phyloP scores from a whole-genome alignment of 2,113 vertebrate genomes.

The Vulpes ferrilata region DNA sequence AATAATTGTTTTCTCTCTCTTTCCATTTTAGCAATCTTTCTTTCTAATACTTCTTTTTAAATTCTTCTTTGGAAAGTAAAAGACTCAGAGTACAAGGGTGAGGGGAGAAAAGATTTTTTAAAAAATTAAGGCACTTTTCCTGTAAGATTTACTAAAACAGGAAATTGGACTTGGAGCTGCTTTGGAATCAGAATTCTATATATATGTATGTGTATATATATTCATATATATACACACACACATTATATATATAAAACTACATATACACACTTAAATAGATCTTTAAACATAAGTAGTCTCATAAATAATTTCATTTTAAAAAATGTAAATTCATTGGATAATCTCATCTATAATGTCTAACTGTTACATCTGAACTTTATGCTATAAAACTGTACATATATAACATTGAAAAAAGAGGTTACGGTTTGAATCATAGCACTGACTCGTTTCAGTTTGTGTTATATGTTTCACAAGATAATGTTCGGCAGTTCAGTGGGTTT shows the following conservation, averaged over 20 bases:
- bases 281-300: neutral
- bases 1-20: neutral
- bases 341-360: neutral
- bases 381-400: neutral
- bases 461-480: neutral
- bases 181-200: neutral
- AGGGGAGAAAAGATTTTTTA: neutral
- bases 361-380: neutral
- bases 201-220: too few relatives aligned
- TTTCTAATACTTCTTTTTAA: neutral
- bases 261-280: neutral
- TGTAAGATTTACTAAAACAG: neutral
- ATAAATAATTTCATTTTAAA: conserved; percentile 41
- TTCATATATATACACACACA: neutral
- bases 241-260: too few relatives aligned
- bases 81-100: neutral
- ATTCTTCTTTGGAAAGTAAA: neutral
- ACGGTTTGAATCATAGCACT: neutral
- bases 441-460: neutral
- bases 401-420: neutral
- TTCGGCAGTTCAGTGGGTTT: neutral
- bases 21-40: neutral
- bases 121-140: neutral
- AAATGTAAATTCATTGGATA: neutral
- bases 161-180: conserved; percentile 34